Conservation (phyloP, 2,113 vertebrate species). For the Anolis sagrei region DNA sequence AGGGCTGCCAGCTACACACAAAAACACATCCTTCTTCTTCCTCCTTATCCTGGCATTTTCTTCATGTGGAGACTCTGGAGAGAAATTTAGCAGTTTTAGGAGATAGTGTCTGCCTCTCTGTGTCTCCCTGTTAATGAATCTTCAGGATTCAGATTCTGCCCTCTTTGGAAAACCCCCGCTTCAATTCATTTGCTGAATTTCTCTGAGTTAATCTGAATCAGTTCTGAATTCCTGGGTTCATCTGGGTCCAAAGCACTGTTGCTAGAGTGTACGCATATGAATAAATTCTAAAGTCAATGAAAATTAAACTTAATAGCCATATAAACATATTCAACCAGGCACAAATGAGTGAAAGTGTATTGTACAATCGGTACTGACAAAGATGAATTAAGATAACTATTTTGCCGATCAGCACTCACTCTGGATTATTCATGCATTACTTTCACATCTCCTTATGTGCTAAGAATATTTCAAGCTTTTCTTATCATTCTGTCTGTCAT, state of each 20-base stretch:
- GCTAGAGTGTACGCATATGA: not conserved
- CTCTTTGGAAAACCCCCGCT: too few relatives aligned
- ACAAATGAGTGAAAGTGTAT: constrained; percentile 49
- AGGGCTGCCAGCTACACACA: not conserved
- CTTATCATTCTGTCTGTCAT: constrained; percentile 56
- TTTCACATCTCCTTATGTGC: constrained; percentile 46
- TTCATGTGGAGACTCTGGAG: not conserved
- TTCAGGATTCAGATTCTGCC: too few relatives aligned
- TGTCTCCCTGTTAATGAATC: too few relatives aligned
- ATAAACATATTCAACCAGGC: constrained; percentile 25
- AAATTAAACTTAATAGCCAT: not conserved
- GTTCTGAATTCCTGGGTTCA: too few relatives aligned
- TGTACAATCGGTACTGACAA: constrained; percentile 47
- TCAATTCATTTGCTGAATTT: not conserved
- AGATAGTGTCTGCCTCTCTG: too few relatives aligned
- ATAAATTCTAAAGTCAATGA: not conserved
- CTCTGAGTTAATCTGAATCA: too few relatives aligned
- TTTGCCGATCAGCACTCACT: constrained; percentile 51
- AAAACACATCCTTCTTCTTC: not conserved
- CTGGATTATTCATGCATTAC: constrained; percentile 56
- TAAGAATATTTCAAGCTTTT: constrained; percentile 59
- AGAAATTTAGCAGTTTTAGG: not conserved
- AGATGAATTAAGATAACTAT: constrained; percentile 59
- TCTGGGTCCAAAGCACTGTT: not conserved
- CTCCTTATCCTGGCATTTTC: not conserved